Conservation (phyloP, 2,888 invertebrate species). For the Drosophila koepferae region DNA sequence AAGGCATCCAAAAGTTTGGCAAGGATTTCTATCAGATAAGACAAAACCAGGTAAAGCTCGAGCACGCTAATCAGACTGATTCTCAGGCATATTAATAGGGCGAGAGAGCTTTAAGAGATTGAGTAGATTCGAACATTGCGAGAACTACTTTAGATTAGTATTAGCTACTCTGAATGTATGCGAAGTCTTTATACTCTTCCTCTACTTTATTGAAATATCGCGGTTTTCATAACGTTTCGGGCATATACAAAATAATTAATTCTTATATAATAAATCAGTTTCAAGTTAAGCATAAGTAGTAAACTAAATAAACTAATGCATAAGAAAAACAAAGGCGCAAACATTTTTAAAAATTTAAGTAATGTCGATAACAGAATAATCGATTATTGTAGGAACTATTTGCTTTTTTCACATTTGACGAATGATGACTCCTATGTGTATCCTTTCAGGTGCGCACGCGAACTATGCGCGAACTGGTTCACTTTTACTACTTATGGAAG, state of each 20-base stretch:
- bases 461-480: constrained; percentile 97
- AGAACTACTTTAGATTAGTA: too few species aligned
- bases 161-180: neutral
- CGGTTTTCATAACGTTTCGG: neutral
- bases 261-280: neutral
- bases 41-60: constrained; percentile 90
- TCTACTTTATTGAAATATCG: neutral
- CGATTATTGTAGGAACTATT: neutral
- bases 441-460: constrained; percentile 90
- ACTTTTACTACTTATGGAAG: constrained; percentile 99
- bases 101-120: neutral
- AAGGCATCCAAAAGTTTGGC: constrained; percentile 95
- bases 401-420: neutral
- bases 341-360: neutral
- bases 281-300: neutral
- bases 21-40: constrained; percentile 98
- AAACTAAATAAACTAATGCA: neutral
- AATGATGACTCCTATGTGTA: constrained; percentile 12
- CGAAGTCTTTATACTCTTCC: neutral
- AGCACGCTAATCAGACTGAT: constrained; percentile 2
- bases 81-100: neutral
- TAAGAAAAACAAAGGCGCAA: neutral
- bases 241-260: neutral
- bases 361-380: neutral
- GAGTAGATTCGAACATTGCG: neutral